A percentile compares a stretch with the other conserved stretches of the same genome.
phyloP scores from a whole-genome alignment of 1,140 invertebrate genomes.

The Drosophila santomea region DNA sequence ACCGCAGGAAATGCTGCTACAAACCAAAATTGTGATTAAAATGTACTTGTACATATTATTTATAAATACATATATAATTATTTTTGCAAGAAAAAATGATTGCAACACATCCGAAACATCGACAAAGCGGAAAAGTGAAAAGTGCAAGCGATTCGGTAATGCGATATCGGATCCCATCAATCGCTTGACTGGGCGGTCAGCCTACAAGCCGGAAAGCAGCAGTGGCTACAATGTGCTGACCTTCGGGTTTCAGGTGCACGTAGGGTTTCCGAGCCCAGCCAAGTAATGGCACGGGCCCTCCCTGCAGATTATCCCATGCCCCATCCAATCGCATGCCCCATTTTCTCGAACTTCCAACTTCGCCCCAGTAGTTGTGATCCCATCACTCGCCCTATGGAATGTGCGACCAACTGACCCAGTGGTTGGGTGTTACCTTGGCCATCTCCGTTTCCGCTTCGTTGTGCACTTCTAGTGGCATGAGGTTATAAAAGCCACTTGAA shows the following conservation, averaged over 20 bases:
- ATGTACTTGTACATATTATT: too few relatives aligned
- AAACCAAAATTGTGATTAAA: too few relatives aligned
- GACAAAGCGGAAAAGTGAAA: constrained; percentile 26
- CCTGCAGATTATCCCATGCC: background rate
- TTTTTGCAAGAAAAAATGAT: constrained; percentile 13
- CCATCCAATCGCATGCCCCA: background rate
- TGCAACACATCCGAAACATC: constrained; percentile 49
- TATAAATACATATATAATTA: background rate
- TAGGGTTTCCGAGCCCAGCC: background rate
- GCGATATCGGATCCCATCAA: constrained; percentile 50
- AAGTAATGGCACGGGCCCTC: background rate
- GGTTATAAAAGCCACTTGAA: constrained; percentile 20
- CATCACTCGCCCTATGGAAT: background rate
- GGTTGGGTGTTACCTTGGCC: constrained; percentile 10
- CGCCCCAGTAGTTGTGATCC: background rate
- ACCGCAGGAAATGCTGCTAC: too few relatives aligned
- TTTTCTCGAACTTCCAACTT: background rate
- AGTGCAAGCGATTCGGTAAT: constrained; percentile 51
- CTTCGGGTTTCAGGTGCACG: constrained; percentile 20
- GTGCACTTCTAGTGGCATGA: constrained; percentile 5
- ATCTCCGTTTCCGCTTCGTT: constrained; percentile 10
- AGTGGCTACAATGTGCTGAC: constrained; percentile 7
- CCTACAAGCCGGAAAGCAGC: constrained; percentile 11
- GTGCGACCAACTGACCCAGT: constrained; percentile 10
- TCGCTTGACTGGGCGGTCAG: constrained; percentile 17